These are phyloP conservation scores for Cenopis cana DNA, from an alignment of 2,888 invertebrate species.

Conservation along the genomic window DNA sequence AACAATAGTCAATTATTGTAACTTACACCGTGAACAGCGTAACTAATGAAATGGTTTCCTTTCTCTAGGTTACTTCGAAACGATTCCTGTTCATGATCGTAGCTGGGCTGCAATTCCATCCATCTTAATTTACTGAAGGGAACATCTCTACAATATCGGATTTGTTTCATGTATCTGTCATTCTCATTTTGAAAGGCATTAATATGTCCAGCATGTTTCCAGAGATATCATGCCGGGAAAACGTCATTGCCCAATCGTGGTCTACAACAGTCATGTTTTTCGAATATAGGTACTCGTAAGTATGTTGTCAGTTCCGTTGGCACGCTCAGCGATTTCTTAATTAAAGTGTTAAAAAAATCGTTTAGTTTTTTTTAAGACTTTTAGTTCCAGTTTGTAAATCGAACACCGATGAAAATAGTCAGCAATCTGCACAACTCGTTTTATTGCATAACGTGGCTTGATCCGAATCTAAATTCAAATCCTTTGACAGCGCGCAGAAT, in stretches of 20 bases:
- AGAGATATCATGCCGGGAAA: too few species aligned
- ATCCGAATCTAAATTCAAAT: conserved; percentile 45
- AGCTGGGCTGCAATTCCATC: not conserved
- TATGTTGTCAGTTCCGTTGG: too few species aligned
- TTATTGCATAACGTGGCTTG: conserved; percentile 33
- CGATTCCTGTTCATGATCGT: conserved; percentile 14
- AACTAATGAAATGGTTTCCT: conserved; percentile 29
- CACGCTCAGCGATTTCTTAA: too few species aligned
- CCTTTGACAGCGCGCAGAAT: conserved; percentile 56
- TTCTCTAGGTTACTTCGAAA: conserved; percentile 16
- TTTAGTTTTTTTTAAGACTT: too few species aligned
- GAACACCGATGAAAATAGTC: not conserved
- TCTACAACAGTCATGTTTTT: too few species aligned
- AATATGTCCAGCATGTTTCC: too few species aligned
- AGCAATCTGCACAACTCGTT: conserved; percentile 31
- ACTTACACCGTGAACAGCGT: conserved; percentile 26
- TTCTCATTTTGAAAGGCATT: not conserved
- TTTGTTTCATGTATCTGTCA: not conserved
- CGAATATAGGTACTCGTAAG: too few species aligned
- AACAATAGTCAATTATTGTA: conserved; percentile 41
- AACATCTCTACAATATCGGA: not conserved
- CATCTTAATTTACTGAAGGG: not conserved
- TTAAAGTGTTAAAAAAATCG: too few species aligned
- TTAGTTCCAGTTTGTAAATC: too few species aligned
- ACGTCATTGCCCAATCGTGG: too few species aligned